These are phyloP conservation scores for Scaptomyza graminum DNA, from an alignment of 1,140 invertebrate species.

Conservation along the genomic window DNA sequence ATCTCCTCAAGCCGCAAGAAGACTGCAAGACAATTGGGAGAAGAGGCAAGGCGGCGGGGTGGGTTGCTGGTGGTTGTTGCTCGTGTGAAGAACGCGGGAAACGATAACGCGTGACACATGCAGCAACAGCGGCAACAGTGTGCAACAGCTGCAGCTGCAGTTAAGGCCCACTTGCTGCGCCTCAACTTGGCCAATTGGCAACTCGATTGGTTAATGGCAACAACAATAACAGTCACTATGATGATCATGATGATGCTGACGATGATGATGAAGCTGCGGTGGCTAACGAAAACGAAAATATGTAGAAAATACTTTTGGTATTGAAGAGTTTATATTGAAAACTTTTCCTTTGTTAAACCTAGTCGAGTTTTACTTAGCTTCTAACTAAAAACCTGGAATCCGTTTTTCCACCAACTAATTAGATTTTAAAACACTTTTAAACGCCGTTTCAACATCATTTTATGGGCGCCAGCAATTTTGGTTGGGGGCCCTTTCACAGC, in stretches of 20 bases:
- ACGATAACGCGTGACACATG: slow-evolving; percentile 60
- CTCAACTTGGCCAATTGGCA: slow-evolving; percentile 36
- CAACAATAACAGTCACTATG: slow-evolving; percentile 2
- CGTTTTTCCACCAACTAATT: too few relatives aligned
- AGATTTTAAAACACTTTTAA: too few relatives aligned
- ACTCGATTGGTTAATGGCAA: slow-evolving; percentile 21
- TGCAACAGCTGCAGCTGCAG: slow-evolving; percentile 37
- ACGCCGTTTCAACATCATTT: neutral
- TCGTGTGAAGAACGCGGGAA: slow-evolving; percentile 11
- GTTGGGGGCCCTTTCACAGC: neutral
- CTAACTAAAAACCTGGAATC: too few relatives aligned
- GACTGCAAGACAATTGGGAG: slow-evolving; percentile 50
- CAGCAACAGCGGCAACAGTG: slow-evolving; percentile 2
- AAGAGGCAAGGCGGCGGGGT: slow-evolving; percentile 3
- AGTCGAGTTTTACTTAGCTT: too few relatives aligned
- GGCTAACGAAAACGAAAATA: neutral
- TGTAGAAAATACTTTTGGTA: too few relatives aligned
- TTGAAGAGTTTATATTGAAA: too few relatives aligned
- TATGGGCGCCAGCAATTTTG: neutral
- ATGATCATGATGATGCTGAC: neutral
- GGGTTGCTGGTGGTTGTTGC: slow-evolving; percentile 16
- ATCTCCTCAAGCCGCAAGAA: slow-evolving; percentile 20
- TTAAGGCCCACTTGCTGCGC: slow-evolving; percentile 39
- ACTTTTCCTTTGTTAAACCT: too few relatives aligned
- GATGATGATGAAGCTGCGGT: neutral